Conservation (phyloP, 2,797 vertebrate genomes). For the Siniperca obscura region DNA sequence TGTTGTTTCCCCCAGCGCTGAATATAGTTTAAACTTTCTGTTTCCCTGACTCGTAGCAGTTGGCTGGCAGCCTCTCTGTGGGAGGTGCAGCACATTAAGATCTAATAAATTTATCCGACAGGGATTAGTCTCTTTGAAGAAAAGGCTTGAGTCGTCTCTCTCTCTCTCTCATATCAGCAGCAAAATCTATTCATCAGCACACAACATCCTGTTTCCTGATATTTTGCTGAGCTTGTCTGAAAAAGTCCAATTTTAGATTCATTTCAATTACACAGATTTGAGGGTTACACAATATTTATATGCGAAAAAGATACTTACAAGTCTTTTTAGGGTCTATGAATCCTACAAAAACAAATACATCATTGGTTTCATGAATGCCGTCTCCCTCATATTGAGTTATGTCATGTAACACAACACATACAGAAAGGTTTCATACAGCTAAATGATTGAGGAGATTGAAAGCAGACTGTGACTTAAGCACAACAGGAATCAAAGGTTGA, state of each 20-base stretch:
- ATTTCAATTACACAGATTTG: slow-evolving; percentile 20
- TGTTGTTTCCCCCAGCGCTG: slow-evolving; percentile 43
- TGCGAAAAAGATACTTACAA: not conserved
- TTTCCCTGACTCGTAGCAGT: slow-evolving; percentile 45
- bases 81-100: slow-evolving; percentile 69
- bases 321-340: not conserved
- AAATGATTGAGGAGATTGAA: not conserved
- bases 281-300: slow-evolving; percentile 2
- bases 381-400: not conserved
- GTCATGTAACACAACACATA: not conserved
- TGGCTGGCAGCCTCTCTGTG: slow-evolving; percentile 62
- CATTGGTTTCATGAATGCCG: not conserved
- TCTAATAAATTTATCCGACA: slow-evolving; percentile 69
- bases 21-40: slow-evolving; percentile 50
- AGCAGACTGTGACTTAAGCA: slow-evolving; percentile 31
- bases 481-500: slow-evolving; percentile 68
- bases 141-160: slow-evolving; percentile 52
- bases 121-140: slow-evolving; percentile 73
- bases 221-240: slow-evolving; percentile 37
- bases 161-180: slow-evolving; percentile 42
- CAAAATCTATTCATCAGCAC: slow-evolving; percentile 58
- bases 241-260: slow-evolving; percentile 25
- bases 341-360: not conserved
- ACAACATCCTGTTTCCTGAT: slow-evolving; percentile 65
- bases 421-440: not conserved